Percentiles rank a stretch among this genome's conserved stretches.
Conservation (phyloP, 2,888 invertebrate genomes). For the Fragum sueziense region DNA sequence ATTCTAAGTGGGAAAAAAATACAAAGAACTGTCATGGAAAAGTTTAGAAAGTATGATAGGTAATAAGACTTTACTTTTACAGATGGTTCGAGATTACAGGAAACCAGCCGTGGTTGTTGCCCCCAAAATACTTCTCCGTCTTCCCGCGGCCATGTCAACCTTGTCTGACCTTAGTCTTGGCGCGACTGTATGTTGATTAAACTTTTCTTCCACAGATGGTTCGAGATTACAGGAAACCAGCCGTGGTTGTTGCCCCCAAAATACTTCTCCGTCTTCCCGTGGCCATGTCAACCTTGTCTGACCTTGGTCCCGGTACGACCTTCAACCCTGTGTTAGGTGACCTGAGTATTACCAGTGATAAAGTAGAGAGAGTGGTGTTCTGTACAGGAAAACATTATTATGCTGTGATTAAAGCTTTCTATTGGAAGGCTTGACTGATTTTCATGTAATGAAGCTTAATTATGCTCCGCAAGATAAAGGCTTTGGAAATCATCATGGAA, state of each 20-base stretch:
- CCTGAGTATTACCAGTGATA: conserved; percentile 85
- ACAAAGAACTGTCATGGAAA: too few relatives aligned
- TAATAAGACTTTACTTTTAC: too few relatives aligned
- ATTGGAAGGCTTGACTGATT: too few relatives aligned
- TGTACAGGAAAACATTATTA: conserved; percentile 98
- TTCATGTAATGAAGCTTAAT: too few relatives aligned
- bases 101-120: conserved; percentile 94
- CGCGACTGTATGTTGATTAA: too few relatives aligned
- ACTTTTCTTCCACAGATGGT: conserved; percentile 92
- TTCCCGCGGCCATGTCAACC: conserved; percentile 90
- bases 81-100: conserved; percentile 94
- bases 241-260: conserved; percentile 94
- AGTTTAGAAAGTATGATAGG: too few relatives aligned
- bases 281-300: conserved; percentile 90
- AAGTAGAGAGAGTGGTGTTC: conserved; percentile 86
- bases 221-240: conserved; percentile 94
- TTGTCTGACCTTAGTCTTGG: conserved; percentile 91
- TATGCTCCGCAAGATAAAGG: too few relatives aligned
- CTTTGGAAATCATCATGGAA: too few relatives aligned
- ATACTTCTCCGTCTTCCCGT: conserved; percentile 90
- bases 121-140: conserved; percentile 92
- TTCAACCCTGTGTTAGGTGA: conserved; percentile 93
- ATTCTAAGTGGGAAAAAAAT: too few relatives aligned
- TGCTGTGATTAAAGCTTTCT: conserved; percentile 89
- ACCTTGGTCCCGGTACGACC: conserved; percentile 91